phyloP scores from a whole-genome alignment of 2,888 invertebrate species.

The Hermaeophaga mercurialis region DNA sequence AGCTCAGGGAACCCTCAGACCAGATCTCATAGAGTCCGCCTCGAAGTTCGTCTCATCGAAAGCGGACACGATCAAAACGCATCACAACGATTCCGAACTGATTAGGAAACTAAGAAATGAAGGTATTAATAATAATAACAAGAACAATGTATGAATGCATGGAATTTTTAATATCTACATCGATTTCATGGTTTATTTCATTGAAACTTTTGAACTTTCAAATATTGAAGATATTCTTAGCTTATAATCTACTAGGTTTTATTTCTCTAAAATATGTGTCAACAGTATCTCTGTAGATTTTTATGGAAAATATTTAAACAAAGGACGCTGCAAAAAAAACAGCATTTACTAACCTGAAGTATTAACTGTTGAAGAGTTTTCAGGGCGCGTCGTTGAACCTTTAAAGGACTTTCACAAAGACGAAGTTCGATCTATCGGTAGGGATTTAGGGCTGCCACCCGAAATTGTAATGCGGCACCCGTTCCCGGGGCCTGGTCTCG shows the following conservation, averaged over 20 bases:
- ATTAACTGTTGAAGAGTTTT: slow-evolving; percentile 1
- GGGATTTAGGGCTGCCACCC: slow-evolving; percentile 85
- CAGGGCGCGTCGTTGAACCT: slow-evolving; percentile 92
- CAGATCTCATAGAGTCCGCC: slow-evolving; percentile 98
- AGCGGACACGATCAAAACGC: slow-evolving; percentile 98
- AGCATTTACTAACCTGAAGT: not conserved
- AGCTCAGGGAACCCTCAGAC: slow-evolving; percentile 94
- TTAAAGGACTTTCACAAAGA: slow-evolving; percentile 99
- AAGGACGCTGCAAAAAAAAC: too few relatives aligned
- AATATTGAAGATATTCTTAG: too few relatives aligned
- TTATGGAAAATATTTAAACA: too few relatives aligned
- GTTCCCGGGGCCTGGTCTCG: slow-evolving; percentile 97
- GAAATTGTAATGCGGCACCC: slow-evolving; percentile 94
- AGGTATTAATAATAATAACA: too few relatives aligned
- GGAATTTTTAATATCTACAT: too few relatives aligned
- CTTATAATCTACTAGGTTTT: too few relatives aligned
- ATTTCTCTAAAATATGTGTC: too few relatives aligned
- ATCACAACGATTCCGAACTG: slow-evolving; percentile 98
- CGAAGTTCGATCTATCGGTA: slow-evolving; percentile 88
- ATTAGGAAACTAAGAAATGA: slow-evolving; percentile 74
- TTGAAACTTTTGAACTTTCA: too few relatives aligned
- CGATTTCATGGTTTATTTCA: not conserved
- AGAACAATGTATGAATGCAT: too few relatives aligned
- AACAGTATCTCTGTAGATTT: too few relatives aligned
- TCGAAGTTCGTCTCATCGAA: slow-evolving; percentile 78